Percentiles rank a stretch among this genome's conserved stretches.
Conservation (phyloP, 2,113 vertebrate species). For the Arvicanthis niloticus region DNA sequence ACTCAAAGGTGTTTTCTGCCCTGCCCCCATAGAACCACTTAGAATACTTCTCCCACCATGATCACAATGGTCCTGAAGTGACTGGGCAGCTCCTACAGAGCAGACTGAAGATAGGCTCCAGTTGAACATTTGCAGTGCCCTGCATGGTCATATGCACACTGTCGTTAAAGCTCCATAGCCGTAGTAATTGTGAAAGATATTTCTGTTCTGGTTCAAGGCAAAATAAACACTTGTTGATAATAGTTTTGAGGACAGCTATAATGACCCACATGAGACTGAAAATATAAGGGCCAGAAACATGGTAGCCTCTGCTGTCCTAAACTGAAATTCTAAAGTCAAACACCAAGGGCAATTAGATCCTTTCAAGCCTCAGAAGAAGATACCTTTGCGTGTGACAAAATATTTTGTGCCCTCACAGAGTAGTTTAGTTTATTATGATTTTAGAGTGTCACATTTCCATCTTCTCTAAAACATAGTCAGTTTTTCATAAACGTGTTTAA, state of each 20-base stretch:
- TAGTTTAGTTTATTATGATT: neutral
- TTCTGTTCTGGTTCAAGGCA: neutral
- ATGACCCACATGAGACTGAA: neutral
- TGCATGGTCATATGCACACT: neutral
- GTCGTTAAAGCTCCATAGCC: neutral
- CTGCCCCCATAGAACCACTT: neutral
- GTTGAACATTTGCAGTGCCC: neutral
- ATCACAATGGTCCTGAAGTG: neutral
- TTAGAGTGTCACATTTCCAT: neutral
- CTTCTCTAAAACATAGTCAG: conserved; percentile 29
- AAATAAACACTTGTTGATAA: neutral
- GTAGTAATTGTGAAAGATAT: neutral
- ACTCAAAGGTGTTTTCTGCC: neutral
- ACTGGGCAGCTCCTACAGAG: neutral
- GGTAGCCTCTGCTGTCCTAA: neutral
- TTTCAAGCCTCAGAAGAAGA: neutral
- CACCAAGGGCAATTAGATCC: neutral
- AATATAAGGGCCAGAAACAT: neutral
- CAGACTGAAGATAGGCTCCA: neutral
- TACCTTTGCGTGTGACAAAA: neutral
- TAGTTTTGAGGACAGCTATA: neutral
- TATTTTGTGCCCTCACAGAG: neutral
- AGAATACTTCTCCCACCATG: neutral
- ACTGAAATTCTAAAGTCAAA: neutral
- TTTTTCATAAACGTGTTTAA: conserved; percentile 44